These are phyloP conservation scores for Saccopteryx leptura DNA, from an alignment of 2,113 vertebrate species.

Conservation along the genomic window DNA sequence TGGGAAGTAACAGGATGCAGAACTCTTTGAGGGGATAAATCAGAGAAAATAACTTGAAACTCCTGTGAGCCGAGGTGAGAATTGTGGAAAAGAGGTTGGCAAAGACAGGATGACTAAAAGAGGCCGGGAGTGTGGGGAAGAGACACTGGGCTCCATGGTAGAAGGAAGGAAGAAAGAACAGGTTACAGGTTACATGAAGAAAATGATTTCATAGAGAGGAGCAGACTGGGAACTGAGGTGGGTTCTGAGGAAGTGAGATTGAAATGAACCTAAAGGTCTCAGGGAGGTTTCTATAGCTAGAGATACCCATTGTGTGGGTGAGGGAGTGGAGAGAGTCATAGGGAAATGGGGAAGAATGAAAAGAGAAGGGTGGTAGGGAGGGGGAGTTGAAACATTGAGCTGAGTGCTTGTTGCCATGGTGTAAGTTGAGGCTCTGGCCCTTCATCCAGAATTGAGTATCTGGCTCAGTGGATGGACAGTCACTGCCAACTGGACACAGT, in stretches of 20 bases:
- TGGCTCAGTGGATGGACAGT: conserved; percentile 57
- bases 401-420: conserved; percentile 66
- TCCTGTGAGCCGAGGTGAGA: not conserved
- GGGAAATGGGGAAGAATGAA: not conserved
- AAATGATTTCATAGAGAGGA: not conserved
- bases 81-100: not conserved
- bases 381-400: not conserved
- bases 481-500: conserved; percentile 76
- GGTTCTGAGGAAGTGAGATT: not conserved
- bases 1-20: not conserved
- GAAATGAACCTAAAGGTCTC: not conserved
- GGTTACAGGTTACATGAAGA: not conserved
- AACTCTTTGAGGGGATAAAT: not conserved
- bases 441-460: conserved; percentile 74
- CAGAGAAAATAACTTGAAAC: conserved; percentile 39
- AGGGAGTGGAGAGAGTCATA: not conserved
- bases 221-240: not conserved
- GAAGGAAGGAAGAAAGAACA: not conserved
- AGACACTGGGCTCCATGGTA: not conserved
- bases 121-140: too few species aligned
- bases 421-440: conserved; percentile 68
- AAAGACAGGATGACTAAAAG: not conserved
- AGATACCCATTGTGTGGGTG: not conserved
- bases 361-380: not conserved
- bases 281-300: not conserved